Evolutionary conservation across 2,113 vertebrate species (phyloP), one percentile per base, ranked within the genome.

Genomic region (Oplegnathus fasciatus): DNA sequence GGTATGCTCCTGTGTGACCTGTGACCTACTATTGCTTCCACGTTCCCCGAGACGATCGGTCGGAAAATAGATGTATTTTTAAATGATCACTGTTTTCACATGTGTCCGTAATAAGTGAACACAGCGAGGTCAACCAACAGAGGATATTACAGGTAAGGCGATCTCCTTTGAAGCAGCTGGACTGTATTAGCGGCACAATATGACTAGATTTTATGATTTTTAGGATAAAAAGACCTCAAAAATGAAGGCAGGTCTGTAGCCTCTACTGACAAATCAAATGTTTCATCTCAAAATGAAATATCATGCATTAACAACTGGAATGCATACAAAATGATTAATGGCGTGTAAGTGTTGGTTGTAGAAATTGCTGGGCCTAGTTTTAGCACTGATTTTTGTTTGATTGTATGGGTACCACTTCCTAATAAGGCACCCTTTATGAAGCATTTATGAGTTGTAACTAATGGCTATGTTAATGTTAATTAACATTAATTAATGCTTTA

Each of bases 131-230:
- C 83, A 66, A 61, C 17, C 55, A 0, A 37, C 78, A 76, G 65
- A 70, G 73, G 76, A 81, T 81, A 79, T 82, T 84, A 60, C 67
- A 65, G 61, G 70, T 67, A 61, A 71, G 66, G 37, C 54, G 80
- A 81, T 68, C 71, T 73, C 52, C 72, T 64, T 69, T 44, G 2
- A 73, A 86, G 74, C 85, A 82, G 83, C 85, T 84, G 85, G 68
- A 55, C 72, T n/a, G 30, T 28, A 54, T 84, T 74, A 83, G 62
- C 60, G 9, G 26, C 67, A 46, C 64, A 54, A 61, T 48, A 34
- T 62, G 37, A 73, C 42, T 32, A 46, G 37, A 61, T 57, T 75
- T 66, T 26, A 73, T 10, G 72, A 66, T 75, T 86, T 1, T 22
- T 30, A 17, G 6, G 18, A 82, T 30, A 64, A 37, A 68, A 40